phyloP scores from a whole-genome alignment of 2,113 vertebrate genomes.

The Turnix velox region DNA sequence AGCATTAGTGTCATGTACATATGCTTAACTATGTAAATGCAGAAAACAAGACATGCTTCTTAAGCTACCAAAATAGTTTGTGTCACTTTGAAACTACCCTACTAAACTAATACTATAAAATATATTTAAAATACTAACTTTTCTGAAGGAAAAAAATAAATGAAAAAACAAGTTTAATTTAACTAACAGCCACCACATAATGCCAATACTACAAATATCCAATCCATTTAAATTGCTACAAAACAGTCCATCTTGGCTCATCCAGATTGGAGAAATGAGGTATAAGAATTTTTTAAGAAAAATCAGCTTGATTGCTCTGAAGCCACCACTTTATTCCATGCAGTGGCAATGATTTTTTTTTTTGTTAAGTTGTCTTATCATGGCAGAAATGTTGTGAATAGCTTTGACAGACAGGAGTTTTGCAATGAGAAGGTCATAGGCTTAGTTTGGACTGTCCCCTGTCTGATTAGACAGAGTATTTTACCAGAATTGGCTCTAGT shows the following conservation, averaged over 20 bases:
- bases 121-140: background rate
- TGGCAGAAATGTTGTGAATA: background rate
- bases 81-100: background rate
- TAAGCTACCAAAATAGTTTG: background rate
- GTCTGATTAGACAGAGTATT: conserved; percentile 25
- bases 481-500: conserved; percentile 8
- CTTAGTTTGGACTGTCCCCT: background rate
- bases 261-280: background rate
- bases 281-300: background rate
- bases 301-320: background rate
- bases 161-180: background rate
- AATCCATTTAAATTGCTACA: background rate
- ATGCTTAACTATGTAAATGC: background rate
- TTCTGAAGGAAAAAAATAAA: background rate
- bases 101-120: background rate
- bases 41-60: background rate
- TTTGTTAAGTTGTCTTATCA: background rate
- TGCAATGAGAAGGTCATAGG: background rate
- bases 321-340: background rate
- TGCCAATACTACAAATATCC: background rate
- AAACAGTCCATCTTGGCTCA: background rate
- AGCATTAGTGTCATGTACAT: background rate
- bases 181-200: background rate
- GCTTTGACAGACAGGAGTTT: background rate
- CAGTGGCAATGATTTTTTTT: background rate